phyloP scores from a whole-genome alignment of 2,888 invertebrate genomes.

The Anaspis maculata region DNA sequence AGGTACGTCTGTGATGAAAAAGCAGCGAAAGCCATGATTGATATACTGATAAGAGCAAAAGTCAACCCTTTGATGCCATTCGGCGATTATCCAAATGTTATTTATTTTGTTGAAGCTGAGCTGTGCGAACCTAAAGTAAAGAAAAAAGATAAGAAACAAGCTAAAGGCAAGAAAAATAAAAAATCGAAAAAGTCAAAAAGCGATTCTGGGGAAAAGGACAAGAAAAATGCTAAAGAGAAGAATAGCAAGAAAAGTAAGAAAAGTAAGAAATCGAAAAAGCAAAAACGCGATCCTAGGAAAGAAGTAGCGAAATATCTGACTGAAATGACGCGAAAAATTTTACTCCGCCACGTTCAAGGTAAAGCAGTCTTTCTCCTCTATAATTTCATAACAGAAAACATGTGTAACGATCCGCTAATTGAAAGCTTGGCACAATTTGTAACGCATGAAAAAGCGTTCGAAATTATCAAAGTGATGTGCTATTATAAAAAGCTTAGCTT shows the following conservation, averaged over 20 bases:
- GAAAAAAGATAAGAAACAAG: constrained; percentile 6
- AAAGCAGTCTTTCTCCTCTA: constrained; percentile 25
- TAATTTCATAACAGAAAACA: constrained; percentile 22
- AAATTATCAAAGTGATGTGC: constrained; percentile 24
- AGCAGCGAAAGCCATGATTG: constrained; percentile 23
- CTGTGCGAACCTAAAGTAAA: constrained; percentile 6
- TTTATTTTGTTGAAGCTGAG: constrained; percentile 27
- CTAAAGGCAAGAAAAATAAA: constrained; percentile 10
- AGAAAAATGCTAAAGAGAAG: constrained; percentile 6
- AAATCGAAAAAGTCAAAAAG: constrained; percentile 6
- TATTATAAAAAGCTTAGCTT: constrained; percentile 14
- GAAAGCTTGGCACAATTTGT: constrained; percentile 26
- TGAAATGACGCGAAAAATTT: constrained; percentile 17
- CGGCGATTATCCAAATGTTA: constrained; percentile 26
- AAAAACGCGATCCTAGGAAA: constrained; percentile 2
- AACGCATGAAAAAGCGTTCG: constrained; percentile 18
- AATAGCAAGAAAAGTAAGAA: constrained; percentile 5
- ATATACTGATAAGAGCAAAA: constrained; percentile 22
- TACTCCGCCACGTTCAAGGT: constrained; percentile 21
- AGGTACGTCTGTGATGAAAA: constrained; percentile 29
- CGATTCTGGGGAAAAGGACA: constrained; percentile 8
- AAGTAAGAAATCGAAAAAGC: neutral
- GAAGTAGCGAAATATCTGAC: constrained; percentile 16
- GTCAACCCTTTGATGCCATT: constrained; percentile 32
- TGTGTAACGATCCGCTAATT: constrained; percentile 18